Base-by-base conservation (phyloP, 2,797 vertebrate genomes). In the Apodemus agrarius region DNA sequence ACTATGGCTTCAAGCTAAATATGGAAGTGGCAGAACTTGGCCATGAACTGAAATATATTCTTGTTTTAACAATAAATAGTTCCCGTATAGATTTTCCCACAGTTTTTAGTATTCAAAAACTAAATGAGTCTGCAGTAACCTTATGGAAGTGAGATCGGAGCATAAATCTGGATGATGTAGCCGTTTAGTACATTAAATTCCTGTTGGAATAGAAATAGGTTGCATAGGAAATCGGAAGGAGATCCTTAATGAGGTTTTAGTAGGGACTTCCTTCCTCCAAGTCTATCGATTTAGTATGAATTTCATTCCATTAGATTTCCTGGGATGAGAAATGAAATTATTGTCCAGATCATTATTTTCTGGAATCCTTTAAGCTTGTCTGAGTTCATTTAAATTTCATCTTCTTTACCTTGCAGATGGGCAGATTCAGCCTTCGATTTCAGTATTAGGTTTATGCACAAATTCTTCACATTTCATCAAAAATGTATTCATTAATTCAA, bases 1-100 rank as follows among this genome's bases (percentile, higher is more conserved):
- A 88, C 40, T 96, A 85, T 65, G 37, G 24, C 54, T 95, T 96
- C 52, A 69, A 94, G 54, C 61, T 94, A 96, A 95, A 87, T 85
- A 76, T 93, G 10, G 96, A 96, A 93, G 84, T 89, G 43, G 65
- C 59, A 67, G 2, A 88, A n/a, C 54, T 40, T 65, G 24, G 3
- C 17, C 57, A 88, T 93, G 89, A 80, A 90, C 89, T 91, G 80
- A 95, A 92, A 43, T 76, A 61, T n/a, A 85, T 67, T n/a, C 74
- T 88, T 93, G 91, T 72, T 43, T 79, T 85, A n/a, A 92, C 3
- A 93, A 89, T 63, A 90, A 85, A 86, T 31, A 93, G 54, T 40
- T 89, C 65, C 89, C 52, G 89, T 93, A 81, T 95, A 94, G 49
- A 91, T 95, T 88, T 92, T 80, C 63, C 21, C 80, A 49, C n/a